Evolutionary conservation across 2,797 vertebrate species (phyloP).

Genomic region (Diceros bicornis): DNA sequence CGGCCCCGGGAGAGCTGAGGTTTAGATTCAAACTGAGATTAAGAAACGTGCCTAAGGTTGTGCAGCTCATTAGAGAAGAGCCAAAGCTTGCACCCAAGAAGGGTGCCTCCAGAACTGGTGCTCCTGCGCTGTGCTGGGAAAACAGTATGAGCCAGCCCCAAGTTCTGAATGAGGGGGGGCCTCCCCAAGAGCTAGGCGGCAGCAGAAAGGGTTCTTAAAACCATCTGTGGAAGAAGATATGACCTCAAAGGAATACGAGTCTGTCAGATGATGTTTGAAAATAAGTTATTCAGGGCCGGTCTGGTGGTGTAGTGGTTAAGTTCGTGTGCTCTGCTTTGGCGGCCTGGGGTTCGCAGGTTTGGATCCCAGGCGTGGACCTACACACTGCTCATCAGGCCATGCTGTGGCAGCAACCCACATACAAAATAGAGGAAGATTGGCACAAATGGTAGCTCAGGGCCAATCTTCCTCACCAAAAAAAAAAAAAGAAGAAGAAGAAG

Average conservation of each 20-base stretch:
- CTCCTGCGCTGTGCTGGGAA: neutral
- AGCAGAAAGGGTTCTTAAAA: neutral
- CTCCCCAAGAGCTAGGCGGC: neutral
- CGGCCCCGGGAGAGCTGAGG: neutral
- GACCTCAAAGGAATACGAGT: neutral
- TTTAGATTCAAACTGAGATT: neutral
- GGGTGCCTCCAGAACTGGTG: neutral
- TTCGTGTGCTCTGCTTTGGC: too few species aligned
- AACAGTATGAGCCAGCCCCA: neutral
- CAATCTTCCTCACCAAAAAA: too few species aligned
- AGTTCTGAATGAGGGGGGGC: neutral
- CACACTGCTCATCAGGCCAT: too few species aligned
- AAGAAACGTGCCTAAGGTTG: neutral
- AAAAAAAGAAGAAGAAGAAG: neutral
- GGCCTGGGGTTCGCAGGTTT: too few species aligned
- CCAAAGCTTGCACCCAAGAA: neutral
- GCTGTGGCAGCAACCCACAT: too few species aligned
- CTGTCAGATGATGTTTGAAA: neutral
- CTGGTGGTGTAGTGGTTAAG: too few species aligned
- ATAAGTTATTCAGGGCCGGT: neutral
- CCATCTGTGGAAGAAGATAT: neutral
- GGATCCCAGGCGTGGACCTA: too few species aligned
- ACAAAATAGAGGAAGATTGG: too few species aligned
- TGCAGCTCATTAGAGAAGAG: conserved; percentile 1
- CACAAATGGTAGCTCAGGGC: too few species aligned